Conservation (phyloP, 2,888 invertebrate species). For the Kuschelorhynchus macadamiae region DNA sequence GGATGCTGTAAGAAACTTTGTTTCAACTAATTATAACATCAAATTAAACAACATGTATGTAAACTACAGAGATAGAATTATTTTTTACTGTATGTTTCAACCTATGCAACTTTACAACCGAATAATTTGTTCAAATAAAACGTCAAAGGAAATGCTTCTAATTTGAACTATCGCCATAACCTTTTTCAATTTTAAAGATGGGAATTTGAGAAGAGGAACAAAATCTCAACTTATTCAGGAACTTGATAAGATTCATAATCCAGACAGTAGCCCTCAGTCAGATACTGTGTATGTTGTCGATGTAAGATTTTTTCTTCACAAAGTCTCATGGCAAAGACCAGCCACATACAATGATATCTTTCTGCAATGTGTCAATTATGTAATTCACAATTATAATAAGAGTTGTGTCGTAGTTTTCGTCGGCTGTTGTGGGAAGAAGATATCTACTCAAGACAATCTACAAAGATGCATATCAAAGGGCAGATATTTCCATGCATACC, state of each 20-base stretch:
- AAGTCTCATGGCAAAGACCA: constrained; percentile 13
- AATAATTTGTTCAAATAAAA: no score
- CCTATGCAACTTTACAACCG: no score
- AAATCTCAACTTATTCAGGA: constrained; percentile 25
- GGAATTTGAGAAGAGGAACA: constrained; percentile 26
- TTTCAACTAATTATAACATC: no score
- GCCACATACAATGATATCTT: no score
- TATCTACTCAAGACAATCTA: neutral
- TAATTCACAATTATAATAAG: constrained; percentile 1
- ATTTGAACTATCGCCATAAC: no score
- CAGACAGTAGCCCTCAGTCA: constrained; percentile 3
- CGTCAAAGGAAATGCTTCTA: no score
- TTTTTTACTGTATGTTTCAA: no score
- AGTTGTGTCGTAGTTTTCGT: neutral
- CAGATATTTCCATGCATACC: neutral
- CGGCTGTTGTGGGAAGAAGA: neutral
- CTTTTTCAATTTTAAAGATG: constrained; percentile 12
- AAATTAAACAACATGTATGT: no score
- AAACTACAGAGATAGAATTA: no score
- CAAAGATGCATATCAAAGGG: constrained; percentile 5
- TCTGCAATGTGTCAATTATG: neutral
- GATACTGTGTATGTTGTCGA: constrained; percentile 4
- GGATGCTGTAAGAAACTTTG: no score
- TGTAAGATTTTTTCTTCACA: neutral
- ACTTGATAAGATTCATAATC: constrained; percentile 14